These are phyloP conservation scores for Physocephala rufipes DNA, from an alignment of 2,888 invertebrate species.

Conservation along the genomic window DNA sequence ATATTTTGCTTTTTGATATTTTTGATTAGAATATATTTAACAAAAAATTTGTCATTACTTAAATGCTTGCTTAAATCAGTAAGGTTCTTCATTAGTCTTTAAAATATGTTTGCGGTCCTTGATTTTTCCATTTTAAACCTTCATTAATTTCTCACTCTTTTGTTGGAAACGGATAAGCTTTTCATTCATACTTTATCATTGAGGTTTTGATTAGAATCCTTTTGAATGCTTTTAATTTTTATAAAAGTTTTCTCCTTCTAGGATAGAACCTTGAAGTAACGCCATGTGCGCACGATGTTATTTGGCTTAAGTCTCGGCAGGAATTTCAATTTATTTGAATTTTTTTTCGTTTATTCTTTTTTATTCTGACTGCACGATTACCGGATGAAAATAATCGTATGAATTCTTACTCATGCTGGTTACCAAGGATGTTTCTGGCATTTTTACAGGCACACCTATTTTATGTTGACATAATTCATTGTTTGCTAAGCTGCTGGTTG, in stretches of 20 bases:
- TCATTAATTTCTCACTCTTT: no score
- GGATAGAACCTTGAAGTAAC: background rate
- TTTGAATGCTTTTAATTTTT: no score
- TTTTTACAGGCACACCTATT: conserved; percentile 3
- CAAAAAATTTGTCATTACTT: background rate
- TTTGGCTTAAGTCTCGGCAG: background rate
- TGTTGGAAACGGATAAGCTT: no score
- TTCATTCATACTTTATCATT: no score
- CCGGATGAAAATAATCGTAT: background rate
- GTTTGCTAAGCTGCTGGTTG: background rate
- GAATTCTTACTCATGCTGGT: no score
- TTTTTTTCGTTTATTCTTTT: conserved; percentile 1
- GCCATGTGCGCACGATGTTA: background rate
- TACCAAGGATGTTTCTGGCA: background rate
- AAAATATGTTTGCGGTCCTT: no score
- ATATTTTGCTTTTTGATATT: background rate
- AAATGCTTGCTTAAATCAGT: background rate
- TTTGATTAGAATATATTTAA: background rate
- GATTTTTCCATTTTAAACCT: no score
- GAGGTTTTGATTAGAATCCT: no score
- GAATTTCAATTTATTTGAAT: conserved; percentile 23
- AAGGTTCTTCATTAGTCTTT: no score
- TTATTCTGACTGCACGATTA: background rate
- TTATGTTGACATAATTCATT: background rate
- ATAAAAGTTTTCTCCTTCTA: background rate